Evolutionary conservation across 1,140 invertebrate species (phyloP), one percentile per base, ranked within the genome.

Genomic region (Ditylenchus dipsaci): DNA sequence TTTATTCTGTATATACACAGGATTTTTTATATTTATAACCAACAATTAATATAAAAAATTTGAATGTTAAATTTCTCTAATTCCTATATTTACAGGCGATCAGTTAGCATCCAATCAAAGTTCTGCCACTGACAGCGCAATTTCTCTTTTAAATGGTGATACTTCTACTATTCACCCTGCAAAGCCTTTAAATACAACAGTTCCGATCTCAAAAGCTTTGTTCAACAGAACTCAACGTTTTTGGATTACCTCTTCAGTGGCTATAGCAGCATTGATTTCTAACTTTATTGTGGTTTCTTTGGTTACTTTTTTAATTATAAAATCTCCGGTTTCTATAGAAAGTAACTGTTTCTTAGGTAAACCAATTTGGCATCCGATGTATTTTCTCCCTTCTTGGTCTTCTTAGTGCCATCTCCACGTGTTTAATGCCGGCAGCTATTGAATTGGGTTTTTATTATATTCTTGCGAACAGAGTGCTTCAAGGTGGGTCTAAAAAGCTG

Each of bases 291-390:
- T 76, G 57, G 75, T 76, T 43, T 56, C 66, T 49, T 47, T 76
- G 49, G 68, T 76, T 21, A 62, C 49, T 73, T 29, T 45, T 7
- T 26, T 15, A 11, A 29, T 23, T n/a, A 26, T 65, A 38, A n/a
- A n/a, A n/a, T n/a, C n/a, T 38, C 3, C 33, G 11, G 33, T 11
- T 5, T 3, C 33, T 38, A 5, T 38, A 38, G 3, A 11, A 38
- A 53, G 23, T 15, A 53, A 19, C 3, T 53, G 3, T 53, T 53
- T 53, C 49, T 53, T 26, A 72, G 73, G 73, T 76, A 0, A 78
- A 78, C n/a, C 71, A 73, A n/a, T 76, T 61, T 60, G 75, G 75
- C 19, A 79, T 79, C 56, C 69, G 75, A 43, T 67, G 63, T 23
- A 57, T 72, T 60, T 76, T 79, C 47, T 49, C 68, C 1, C 23